Evolutionary conservation across 2,888 invertebrate species (phyloP), one percentile per base, ranked within the genome.

Genomic region (Uropetala carovei): DNA sequence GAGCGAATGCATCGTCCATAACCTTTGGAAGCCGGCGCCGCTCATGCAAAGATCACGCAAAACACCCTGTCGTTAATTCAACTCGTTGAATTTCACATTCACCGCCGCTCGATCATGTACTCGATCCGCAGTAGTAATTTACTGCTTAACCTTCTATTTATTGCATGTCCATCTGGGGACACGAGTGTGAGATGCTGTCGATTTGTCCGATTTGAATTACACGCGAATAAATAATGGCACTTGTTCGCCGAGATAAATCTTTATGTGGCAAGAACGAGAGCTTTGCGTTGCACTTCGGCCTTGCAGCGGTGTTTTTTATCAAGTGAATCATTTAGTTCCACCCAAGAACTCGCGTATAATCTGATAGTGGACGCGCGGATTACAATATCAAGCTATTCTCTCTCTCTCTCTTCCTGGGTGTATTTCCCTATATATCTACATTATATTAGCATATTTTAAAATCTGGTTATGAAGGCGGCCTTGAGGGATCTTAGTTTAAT

Each of bases 151-250:
- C 89, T 89, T 64, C 89, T 68, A 30, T 89, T 89, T 89, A 89
- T 89, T 89, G 89, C 89, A 43, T 86, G 86, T 89, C 89, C 64
- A 89, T 43, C 30, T 64, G 60, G 27, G 43, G 86, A 86, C 60
- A 86, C 60, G 89, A 89, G 89, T 68, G 68, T 18, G 89, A 89
- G 89, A 64, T 89, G 89, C 89, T 43, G 89, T 64, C 64, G 22
- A 60, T 89, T 43, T 68, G 89, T 68, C 18, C 89, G 89, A 89
- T 89, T 64, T 10, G 89, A 43, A 89, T 68, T 89, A 68, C 89
- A 64, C 30, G 27, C 30, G 30, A 86, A 11, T 89, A 27, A 89
- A 86, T 60, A 60, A 86, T 59, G 14, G 86, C 56, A 43, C 30
- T 57, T 57, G 43, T 60, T 86, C 27, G 5, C 11, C 0, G 43